Evolutionary conservation across 2,888 invertebrate species (phyloP).

Genomic region (Drosophila formosana): DNA sequence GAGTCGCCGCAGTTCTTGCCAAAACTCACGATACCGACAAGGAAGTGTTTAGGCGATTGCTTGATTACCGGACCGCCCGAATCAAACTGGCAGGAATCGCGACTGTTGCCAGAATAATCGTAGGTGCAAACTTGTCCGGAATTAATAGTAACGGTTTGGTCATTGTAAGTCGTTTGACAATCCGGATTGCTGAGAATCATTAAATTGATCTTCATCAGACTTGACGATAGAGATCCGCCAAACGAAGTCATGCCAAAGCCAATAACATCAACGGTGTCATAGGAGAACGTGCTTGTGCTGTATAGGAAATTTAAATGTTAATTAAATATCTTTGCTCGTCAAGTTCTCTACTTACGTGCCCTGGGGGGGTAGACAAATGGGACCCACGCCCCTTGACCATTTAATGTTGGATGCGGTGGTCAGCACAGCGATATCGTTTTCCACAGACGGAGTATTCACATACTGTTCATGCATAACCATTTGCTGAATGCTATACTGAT

Average conservation of each 20-base stretch:
- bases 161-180: constrained; percentile 59
- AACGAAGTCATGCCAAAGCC: constrained; percentile 87
- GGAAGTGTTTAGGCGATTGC: constrained; percentile 83
- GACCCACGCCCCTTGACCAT: constrained; percentile 87
- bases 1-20: constrained; percentile 86
- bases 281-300: constrained; percentile 65
- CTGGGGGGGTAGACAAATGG: constrained; percentile 87
- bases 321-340: rapidly evolving
- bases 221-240: constrained; percentile 85
- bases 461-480: constrained; percentile 76
- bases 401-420: constrained; percentile 83
- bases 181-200: constrained; percentile 66
- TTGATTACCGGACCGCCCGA: constrained; percentile 86
- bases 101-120: constrained; percentile 60
- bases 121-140: constrained; percentile 73
- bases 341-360: constrained; percentile 71
- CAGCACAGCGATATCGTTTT: constrained; percentile 87
- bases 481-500: constrained; percentile 78
- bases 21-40: constrained; percentile 86
- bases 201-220: constrained; percentile 85
- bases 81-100: constrained; percentile 86
- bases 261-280: constrained; percentile 61
- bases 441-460: constrained; percentile 27
- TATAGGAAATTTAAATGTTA: rapidly evolving
- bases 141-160: constrained; percentile 37